Base-by-base conservation (phyloP, 2,113 vertebrate species). In the Mirza zaza region DNA sequence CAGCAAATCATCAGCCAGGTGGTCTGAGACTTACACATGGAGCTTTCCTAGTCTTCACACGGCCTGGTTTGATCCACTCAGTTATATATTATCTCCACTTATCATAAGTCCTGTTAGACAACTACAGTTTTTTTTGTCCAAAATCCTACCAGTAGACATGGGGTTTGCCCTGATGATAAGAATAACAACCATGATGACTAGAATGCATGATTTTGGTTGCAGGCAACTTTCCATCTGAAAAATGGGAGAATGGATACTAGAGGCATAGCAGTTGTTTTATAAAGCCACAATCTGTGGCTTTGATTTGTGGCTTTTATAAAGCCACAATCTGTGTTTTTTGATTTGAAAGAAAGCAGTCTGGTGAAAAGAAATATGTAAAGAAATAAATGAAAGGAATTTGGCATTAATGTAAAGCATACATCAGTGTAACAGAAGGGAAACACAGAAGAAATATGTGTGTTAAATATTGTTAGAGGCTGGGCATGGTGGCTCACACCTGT, bases 331-430 rank as follows among this genome's bases (percentile, higher is more conserved):
- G 52, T 85, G 42, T 32, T 79, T 92, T 93, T 63, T 70, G 2
- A 75, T 90, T 75, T 82, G 39, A 94, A 21, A 82, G 81, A 87
- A 91, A 83, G n/a, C n/a, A 59, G 23, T 80, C 65, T 86, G 20
- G 59, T 57, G 3, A 36, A 84, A 80, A 13, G 57, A 95, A 95
- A 89, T 85, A 39, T 50, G 50, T 13, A 76, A 82, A 96, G 32
- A 95, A 82, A 59, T 81, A 34, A 52, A 27, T 32, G 39, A 71
- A 71, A 90, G 29, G 23, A 96, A 93, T 36, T 68, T 84, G 25
- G 23, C 29, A 91, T 91, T 84, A 88, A 57, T 67, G 13, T 91
- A 71, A 27, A 84, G 23, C 13, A 57, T 70, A 23, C 50, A 71
- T 80, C 39, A 67, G n/a, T 20, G 50, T 67, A 93, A 50, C 13